phyloP scores from a whole-genome alignment of 2,797 vertebrate species.

The Enteromius thamalakanensis region DNA sequence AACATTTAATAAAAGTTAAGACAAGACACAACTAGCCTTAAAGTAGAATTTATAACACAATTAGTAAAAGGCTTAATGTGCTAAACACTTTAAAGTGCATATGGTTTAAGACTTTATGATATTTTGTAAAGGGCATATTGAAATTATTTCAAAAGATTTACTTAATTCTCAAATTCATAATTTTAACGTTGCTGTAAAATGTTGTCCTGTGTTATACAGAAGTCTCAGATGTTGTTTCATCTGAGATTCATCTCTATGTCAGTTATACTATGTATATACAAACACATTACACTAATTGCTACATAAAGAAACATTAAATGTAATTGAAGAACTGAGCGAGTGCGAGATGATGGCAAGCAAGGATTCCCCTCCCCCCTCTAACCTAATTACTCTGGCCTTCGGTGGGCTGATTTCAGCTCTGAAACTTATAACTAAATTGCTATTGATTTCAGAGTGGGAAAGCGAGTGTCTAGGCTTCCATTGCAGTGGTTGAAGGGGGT shows the following conservation, averaged over 20 bases:
- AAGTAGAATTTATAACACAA: background rate
- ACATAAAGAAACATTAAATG: conserved; percentile 31
- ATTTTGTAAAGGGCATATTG: background rate
- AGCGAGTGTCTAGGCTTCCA: conserved; percentile 23
- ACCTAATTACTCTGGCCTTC: conserved; percentile 52
- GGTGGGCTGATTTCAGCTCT: conserved; percentile 34
- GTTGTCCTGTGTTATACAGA: background rate
- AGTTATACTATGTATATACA: conserved; percentile 20
- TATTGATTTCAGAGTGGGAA: conserved; percentile 64
- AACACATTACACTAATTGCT: conserved; percentile 35
- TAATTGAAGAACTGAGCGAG: conserved; percentile 36
- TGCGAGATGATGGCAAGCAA: background rate
- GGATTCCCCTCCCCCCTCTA: conserved; percentile 36
- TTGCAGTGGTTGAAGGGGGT: background rate
- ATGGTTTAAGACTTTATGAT: background rate
- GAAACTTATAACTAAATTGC: conserved; percentile 66
- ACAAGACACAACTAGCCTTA: background rate
- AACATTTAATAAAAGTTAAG: background rate
- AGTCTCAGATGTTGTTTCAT: background rate
- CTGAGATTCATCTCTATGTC: background rate
- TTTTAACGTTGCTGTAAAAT: background rate
- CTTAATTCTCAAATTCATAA: background rate
- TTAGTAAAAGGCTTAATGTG: background rate
- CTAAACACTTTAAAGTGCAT: background rate
- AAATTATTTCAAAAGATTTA: background rate